Evolutionary conservation across 2,888 invertebrate species (phyloP).

Genomic region (Conistra vaccinii): DNA sequence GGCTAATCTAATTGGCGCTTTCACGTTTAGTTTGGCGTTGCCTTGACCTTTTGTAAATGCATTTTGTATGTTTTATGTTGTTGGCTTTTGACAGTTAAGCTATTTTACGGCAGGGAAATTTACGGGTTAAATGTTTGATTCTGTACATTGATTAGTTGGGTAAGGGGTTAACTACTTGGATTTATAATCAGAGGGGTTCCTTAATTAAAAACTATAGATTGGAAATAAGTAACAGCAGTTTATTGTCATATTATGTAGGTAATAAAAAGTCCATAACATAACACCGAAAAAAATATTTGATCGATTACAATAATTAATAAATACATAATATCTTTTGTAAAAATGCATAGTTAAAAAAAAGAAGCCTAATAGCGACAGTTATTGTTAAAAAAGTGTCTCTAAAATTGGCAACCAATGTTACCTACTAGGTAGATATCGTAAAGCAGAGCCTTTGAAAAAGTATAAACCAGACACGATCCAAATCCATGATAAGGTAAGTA

Average conservation of each 20-base stretch:
- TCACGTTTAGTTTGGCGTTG: conserved; percentile 82
- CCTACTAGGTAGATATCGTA: not conserved
- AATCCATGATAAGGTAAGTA: conserved; percentile 16
- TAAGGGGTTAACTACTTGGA: conserved; percentile 3
- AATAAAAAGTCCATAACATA: not conserved
- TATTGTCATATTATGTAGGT: not conserved
- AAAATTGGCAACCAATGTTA: not conserved
- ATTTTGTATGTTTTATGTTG: conserved; percentile 78
- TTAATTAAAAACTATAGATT: not conserved
- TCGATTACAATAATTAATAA: not conserved
- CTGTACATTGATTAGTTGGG: conserved; percentile 22
- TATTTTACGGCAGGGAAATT: conserved; percentile 49
- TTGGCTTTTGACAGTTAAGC: conserved; percentile 68
- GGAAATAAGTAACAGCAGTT: not conserved
- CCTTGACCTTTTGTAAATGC: conserved; percentile 89
- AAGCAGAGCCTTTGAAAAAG: not conserved
- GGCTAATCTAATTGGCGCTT: conserved; percentile 89
- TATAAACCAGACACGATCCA: not conserved
- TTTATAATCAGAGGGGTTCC: not conserved
- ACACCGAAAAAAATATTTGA: not conserved
- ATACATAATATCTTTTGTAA: not conserved
- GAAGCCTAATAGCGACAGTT: not conserved
- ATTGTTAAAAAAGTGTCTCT: not conserved
- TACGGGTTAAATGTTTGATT: conserved; percentile 33
- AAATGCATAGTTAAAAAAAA: not conserved